Base-by-base conservation (phyloP, 2,888 invertebrate species). In the Neuroscelio doddi region DNA sequence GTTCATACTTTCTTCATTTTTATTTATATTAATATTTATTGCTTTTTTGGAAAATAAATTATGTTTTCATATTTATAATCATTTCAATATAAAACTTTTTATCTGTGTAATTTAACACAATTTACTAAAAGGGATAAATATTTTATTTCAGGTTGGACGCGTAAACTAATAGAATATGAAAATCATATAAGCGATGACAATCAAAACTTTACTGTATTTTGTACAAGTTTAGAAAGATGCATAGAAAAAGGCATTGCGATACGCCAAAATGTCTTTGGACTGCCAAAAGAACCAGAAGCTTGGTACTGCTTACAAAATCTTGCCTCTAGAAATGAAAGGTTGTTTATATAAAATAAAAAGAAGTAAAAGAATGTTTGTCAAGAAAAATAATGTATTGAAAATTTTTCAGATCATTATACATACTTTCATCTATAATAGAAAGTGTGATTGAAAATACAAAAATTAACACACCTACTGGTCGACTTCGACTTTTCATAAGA, bases 261-360 rank as follows among this genome's bases (percentile, higher is more conserved):
- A 44, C 83, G 81, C 24, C 72, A 83, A 38, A 85, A 81, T 67
- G 75, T 81, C 1, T 78, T 86, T 53, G 85, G 85, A 29, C 83
- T 87, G 58, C 76, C 82, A 21, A 85, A 85, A 72, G 77, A 80
- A 50, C 81, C 84, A 8, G 86, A 87, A 63, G 81, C 86, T n/a
- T 89, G 87, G 86, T 78, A 83, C 55, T 89, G 89, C 87, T 83
- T 90, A 80, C 85, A 86, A 66, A 86, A 87, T 73, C 81, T 88
- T 45, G 80, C 85, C 16, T 77, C 70, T 16, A 75, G 69, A 67
- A 70, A 74, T 45, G 73, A 76, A 14, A 77, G 75, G 80, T 77
- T 15, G 36, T 9, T 42, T 32, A 12, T 12, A 1, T 2, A 38
- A 38, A 16, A 3, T 16, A 21, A 3, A 21, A n/a, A n/a, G n/a